phyloP scores from a whole-genome alignment of 2,797 vertebrate genomes.

The Miichthys miiuy region DNA sequence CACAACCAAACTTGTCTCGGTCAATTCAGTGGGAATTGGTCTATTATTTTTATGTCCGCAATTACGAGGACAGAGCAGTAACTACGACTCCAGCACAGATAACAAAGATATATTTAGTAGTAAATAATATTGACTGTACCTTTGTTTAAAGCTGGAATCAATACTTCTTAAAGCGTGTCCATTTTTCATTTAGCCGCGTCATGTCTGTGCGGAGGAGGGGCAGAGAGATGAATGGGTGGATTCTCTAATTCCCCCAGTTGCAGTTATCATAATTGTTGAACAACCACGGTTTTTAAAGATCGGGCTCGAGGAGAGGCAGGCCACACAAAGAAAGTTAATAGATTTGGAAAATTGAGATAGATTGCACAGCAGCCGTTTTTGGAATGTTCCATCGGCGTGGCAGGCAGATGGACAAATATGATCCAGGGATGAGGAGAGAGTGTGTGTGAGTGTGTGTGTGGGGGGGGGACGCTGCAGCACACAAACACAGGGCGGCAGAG shows the following conservation, averaged over 20 bases:
- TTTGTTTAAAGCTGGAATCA: constrained; percentile 92
- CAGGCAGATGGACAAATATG: constrained; percentile 84
- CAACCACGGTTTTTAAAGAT: constrained; percentile 85
- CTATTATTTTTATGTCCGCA: constrained; percentile 90
- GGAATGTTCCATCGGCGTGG: constrained; percentile 75
- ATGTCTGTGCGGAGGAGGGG: constrained; percentile 85
- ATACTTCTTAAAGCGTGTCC: constrained; percentile 90
- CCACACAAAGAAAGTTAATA: constrained; percentile 86
- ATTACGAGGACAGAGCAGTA: constrained; percentile 87
- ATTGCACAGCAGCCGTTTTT: constrained; percentile 80
- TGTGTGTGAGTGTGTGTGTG: constrained; percentile 24
- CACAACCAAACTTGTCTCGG: constrained; percentile 78
- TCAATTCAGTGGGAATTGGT: constrained; percentile 86
- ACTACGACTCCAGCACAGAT: constrained; percentile 84
- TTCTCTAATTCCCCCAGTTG: constrained; percentile 86
- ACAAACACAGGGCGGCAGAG: constrained; percentile 49
- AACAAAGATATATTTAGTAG: constrained; percentile 92
- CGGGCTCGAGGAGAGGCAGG: constrained; percentile 77
- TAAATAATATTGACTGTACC: constrained; percentile 93
- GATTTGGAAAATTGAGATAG: constrained; percentile 88
- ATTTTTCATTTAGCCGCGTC: constrained; percentile 90
- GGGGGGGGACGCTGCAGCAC: constrained; percentile 13
- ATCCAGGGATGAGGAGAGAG: constrained; percentile 67
- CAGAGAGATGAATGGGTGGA: constrained; percentile 87
- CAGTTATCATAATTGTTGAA: constrained; percentile 89